Percentiles rank a stretch among this genome's conserved stretches.
Conservation (phyloP, 2,888 invertebrate species). For the Acleris sparsana region DNA sequence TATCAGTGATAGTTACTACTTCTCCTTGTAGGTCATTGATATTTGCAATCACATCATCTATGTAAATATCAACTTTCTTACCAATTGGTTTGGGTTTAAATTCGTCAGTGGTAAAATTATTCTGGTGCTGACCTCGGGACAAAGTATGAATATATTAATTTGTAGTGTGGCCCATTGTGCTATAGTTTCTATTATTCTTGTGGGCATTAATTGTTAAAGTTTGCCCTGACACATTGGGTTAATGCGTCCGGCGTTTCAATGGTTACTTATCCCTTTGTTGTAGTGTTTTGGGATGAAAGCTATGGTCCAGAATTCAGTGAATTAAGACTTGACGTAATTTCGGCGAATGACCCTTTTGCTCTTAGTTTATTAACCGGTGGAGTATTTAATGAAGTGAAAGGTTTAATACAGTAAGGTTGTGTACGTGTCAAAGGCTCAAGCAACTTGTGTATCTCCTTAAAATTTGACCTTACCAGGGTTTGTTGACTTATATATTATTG, state of each 20-base stretch:
- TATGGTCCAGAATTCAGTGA: conserved; percentile 40
- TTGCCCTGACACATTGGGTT: conserved; percentile 67
- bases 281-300: conserved; percentile 68
- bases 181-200: conserved; percentile 77
- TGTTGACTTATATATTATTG: conserved; percentile 2
- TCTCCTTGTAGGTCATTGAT: conserved; percentile 19
- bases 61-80: conserved; percentile 3
- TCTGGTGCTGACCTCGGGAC: conserved; percentile 64
- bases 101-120: conserved; percentile 46
- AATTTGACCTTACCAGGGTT: conserved; percentile 6
- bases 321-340: conserved; percentile 41
- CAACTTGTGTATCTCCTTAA: conserved; percentile 3
- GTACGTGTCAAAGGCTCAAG: conserved; percentile 15
- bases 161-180: conserved; percentile 70
- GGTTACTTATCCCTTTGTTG: conserved; percentile 69
- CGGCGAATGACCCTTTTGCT: conserved; percentile 53
- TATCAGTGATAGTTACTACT: conserved; percentile 37
- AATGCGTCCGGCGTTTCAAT: conserved; percentile 71
- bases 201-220: conserved; percentile 76
- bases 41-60: conserved; percentile 18
- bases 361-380: conserved; percentile 25
- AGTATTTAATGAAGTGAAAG: conserved; percentile 25
- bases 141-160: conserved; percentile 76
- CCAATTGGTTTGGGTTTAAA: conserved; percentile 40
- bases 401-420: conserved; percentile 11